A percentile compares a stretch with the other conserved stretches of the same genome.
These are phyloP conservation scores for Scelioninae gen. 1 DNA, from an alignment of 2,888 invertebrate species.

Conservation along the genomic window DNA sequence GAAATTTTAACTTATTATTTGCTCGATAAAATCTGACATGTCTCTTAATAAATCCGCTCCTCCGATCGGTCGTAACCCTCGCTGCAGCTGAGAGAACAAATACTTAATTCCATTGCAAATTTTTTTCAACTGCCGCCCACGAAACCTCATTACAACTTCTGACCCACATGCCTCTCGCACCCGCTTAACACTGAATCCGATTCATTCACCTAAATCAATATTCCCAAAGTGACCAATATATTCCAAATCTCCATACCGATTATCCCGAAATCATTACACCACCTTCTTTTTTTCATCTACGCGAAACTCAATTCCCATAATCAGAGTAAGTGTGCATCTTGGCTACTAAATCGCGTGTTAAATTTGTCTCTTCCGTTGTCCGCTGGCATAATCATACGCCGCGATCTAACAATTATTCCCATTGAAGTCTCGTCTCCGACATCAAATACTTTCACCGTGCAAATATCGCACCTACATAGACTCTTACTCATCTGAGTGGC, in stretches of 20 bases:
- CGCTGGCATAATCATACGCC: slow-evolving; percentile 7
- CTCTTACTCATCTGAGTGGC: too few species aligned
- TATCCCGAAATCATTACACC: neutral
- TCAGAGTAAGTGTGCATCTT: neutral
- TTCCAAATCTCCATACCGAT: neutral
- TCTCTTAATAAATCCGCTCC: neutral
- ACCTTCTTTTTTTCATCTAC: too few species aligned
- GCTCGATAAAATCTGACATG: neutral
- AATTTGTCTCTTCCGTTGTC: slow-evolving; percentile 7
- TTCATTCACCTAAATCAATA: slow-evolving; percentile 41
- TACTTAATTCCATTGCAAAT: slow-evolving; percentile 5
- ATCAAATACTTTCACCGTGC: too few species aligned
- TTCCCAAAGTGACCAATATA: slow-evolving; percentile 10
- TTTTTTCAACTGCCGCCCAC: slow-evolving; percentile 44
- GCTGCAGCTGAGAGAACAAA: slow-evolving; percentile 1
- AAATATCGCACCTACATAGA: too few species aligned
- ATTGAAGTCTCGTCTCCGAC: too few species aligned
- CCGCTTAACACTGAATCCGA: slow-evolving; percentile 13
- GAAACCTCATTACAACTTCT: slow-evolving; percentile 47
- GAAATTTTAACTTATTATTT: neutral
- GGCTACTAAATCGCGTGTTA: neutral
- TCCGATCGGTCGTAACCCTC: neutral
- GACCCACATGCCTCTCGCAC: slow-evolving; percentile 51
- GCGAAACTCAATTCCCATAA: slow-evolving; percentile 14
- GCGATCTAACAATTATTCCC: slow-evolving; percentile 29